Evolutionary conservation across 2,113 vertebrate species (phyloP).

Genomic region (Enhydra lutris): DNA sequence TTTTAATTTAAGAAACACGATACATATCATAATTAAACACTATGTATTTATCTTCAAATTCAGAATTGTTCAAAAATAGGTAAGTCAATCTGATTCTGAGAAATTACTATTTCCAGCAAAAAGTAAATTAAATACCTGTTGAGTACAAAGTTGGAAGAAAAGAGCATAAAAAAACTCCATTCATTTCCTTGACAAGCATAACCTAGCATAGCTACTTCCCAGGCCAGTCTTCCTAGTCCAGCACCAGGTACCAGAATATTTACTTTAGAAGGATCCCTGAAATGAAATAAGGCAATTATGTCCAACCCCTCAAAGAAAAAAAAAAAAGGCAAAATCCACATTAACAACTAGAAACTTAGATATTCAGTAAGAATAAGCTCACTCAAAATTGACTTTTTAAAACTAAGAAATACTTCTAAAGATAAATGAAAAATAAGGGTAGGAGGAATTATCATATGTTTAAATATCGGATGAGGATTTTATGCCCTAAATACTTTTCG

Average conservation of each 20-base stretch:
- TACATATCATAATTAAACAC: conserved; percentile 11
- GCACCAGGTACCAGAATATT: conserved; percentile 97
- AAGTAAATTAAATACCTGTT: conserved; percentile 92
- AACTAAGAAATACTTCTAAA: conserved; percentile 39
- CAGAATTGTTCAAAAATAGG: conserved; percentile 58
- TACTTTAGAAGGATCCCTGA: conserved; percentile 96
- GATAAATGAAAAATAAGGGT: not conserved
- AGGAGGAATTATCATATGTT: not conserved
- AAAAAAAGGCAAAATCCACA: conserved; percentile 54
- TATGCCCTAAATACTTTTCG: conserved; percentile 30
- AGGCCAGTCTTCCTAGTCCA: conserved; percentile 96
- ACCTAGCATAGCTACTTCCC: conserved; percentile 97
- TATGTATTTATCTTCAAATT: conserved; percentile 56
- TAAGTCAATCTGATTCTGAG: conserved; percentile 59
- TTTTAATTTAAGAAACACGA: conserved; percentile 44
- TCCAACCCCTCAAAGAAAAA: conserved; percentile 70
- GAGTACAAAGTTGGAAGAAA: conserved; percentile 98
- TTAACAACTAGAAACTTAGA: conserved; percentile 59
- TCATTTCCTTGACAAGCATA: conserved; percentile 99
- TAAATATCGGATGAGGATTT: conserved; percentile 28
- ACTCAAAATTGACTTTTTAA: conserved; percentile 20
- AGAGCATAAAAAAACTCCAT: conserved; percentile 99
- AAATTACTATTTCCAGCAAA: conserved; percentile 70
- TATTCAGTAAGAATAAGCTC: conserved; percentile 46
- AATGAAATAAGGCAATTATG: conserved; percentile 84